phyloP scores from a whole-genome alignment of 2,113 vertebrate species.

The Syngnathus scovelli region DNA sequence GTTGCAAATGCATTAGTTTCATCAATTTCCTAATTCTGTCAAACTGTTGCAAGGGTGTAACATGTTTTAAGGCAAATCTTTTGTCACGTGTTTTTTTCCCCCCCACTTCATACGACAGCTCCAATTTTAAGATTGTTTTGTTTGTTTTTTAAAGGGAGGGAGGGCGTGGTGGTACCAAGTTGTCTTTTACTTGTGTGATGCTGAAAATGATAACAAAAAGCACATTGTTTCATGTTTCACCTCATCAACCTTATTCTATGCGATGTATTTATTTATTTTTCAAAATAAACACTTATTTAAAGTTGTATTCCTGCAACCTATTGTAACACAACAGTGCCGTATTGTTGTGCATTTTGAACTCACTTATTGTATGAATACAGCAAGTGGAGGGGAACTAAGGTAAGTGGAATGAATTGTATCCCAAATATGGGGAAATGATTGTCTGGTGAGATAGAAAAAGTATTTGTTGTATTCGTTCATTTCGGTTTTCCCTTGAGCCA shows the following conservation, averaged over 20 bases:
- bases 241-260: neutral
- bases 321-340: neutral
- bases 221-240: neutral
- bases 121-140: neutral
- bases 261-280: slow-evolving; percentile 5
- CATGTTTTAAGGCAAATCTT: neutral
- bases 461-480: no score
- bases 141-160: no score
- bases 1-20: neutral
- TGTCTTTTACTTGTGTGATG: neutral
- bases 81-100: neutral
- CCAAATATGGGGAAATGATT: no score
- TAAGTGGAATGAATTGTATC: no score
- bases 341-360: neutral
- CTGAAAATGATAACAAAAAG: slow-evolving; percentile 2
- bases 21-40: slow-evolving; percentile 17
- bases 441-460: no score
- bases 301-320: neutral
- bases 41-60: neutral
- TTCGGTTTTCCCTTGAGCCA: no score
- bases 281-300: slow-evolving; percentile 6
- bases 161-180: neutral
- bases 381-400: no score
- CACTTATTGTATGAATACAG: neutral
- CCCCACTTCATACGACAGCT: neutral